Base-by-base conservation (phyloP, 2,113 vertebrate genomes). In the Vidua chalybeata region DNA sequence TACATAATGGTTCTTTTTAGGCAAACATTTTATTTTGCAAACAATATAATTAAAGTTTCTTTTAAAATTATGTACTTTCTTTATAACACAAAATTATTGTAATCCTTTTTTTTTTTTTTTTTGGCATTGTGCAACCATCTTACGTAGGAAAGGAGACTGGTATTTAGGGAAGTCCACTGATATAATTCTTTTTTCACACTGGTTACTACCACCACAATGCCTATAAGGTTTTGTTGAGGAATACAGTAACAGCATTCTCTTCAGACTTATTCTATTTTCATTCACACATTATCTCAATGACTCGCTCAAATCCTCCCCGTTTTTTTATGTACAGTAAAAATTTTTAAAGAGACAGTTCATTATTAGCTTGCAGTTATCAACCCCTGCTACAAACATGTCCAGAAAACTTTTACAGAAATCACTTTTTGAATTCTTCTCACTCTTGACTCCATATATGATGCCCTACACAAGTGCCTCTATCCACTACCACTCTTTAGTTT, bases 211-310 rank as follows among this genome's bases (percentile, higher is more conserved):
- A 8, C 13, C 21, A 80, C 27, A 77, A 74, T 22, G 11, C 14
- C 22, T 11, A 7, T 55, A 49, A 81, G 13, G 3, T n/a, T 67
- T 81, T 63, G 55, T 51, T 89, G 31, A 78, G 9, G 15, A 77
- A 49, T 26, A 66, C 10, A 13, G 11, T 71, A 56, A 74, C 3
- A 84, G 22, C 23, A 58, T 66, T 82, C 30, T 49, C 35, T 76
- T 89, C n/a, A 55, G 33, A 85, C 16, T 76, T 35, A 35, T 31
- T 72, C 20, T 89, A 11, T 93, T 91, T 94, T 82, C n/a, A 81
- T 48, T 93, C 33, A 68, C 30, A 55, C 15, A 28, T 59, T 63
- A 39, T 59, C 37, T 63, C 45, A 71, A 9, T 63, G 19, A 75
- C 17, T 71, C 2, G 1, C 54, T 72, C 90, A 84, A 81, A 58